These are phyloP conservation scores for Osedax frankpressi DNA, from an alignment of 2,888 invertebrate species.

Conservation along the genomic window DNA sequence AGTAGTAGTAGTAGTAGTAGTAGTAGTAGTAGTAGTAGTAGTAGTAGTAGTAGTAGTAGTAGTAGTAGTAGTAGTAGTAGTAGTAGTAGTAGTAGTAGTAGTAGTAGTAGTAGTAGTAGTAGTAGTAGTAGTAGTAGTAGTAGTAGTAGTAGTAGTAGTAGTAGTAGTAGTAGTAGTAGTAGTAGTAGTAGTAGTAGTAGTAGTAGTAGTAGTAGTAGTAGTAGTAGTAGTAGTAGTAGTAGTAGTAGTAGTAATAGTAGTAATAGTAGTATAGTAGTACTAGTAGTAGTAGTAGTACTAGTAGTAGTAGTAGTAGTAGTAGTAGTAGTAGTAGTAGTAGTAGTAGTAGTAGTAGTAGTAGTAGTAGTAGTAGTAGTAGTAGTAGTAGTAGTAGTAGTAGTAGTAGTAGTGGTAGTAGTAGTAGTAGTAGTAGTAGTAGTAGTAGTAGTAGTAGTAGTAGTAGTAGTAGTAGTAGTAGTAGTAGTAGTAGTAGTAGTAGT, in stretches of 20 bases:
- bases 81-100: constrained; percentile 1
- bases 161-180: neutral
- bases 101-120: neutral
- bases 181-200: neutral
- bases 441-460: neutral
- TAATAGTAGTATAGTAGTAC: neutral
- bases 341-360: neutral
- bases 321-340: neutral
- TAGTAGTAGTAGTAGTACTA: neutral
- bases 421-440: neutral
- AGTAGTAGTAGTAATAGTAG: neutral
- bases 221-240: neutral
- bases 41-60: neutral
- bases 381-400: neutral
- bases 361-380: neutral
- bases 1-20: constrained; percentile 3
- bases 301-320: neutral
- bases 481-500: constrained; percentile 5
- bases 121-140: neutral
- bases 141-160: neutral
- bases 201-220: neutral
- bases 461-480: neutral
- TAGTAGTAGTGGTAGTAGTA: neutral
- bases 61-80: neutral
- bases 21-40: constrained; percentile 5